These are phyloP conservation scores for Alosa sapidissima DNA, from an alignment of 2,797 vertebrate genomes.

Conservation along the genomic window DNA sequence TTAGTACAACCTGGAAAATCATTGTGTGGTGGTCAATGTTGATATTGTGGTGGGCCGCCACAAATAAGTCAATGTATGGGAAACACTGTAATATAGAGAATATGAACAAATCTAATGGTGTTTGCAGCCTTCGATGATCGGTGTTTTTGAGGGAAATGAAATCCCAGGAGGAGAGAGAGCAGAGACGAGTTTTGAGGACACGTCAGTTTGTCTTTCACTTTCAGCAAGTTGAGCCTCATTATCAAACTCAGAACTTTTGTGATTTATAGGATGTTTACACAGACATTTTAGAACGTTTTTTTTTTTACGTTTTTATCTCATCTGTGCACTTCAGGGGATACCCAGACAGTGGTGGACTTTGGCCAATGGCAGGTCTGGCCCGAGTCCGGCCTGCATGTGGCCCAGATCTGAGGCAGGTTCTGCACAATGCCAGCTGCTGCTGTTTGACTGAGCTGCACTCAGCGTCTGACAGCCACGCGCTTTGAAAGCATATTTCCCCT, in stretches of 20 bases:
- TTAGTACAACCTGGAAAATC: no score
- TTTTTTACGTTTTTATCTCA: not conserved
- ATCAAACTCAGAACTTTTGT: not conserved
- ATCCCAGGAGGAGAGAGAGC: not conserved
- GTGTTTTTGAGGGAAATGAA: not conserved
- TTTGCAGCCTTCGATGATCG: no score
- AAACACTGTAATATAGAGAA: no score
- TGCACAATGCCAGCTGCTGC: no score
- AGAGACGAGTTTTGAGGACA: not conserved
- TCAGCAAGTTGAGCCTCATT: not conserved
- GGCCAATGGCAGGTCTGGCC: not conserved
- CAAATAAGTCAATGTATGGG: no score
- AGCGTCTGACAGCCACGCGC: not conserved
- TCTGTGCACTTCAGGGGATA: not conserved
- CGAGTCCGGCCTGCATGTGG: no score
- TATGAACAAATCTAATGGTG: no score
- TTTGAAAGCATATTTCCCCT: slow-evolving; percentile 1
- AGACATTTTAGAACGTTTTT: not conserved
- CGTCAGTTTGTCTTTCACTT: not conserved
- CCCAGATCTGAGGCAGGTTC: not conserved
- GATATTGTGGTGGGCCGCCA: no score
- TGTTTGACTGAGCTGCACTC: not conserved
- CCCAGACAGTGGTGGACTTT: not conserved
- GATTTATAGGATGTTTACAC: not conserved
- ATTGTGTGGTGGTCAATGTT: no score